Percentiles rank a stretch among this genome's conserved stretches.
phyloP scores from a whole-genome alignment of 2,888 invertebrate species.

The Dyspetes luteomarginatus region DNA sequence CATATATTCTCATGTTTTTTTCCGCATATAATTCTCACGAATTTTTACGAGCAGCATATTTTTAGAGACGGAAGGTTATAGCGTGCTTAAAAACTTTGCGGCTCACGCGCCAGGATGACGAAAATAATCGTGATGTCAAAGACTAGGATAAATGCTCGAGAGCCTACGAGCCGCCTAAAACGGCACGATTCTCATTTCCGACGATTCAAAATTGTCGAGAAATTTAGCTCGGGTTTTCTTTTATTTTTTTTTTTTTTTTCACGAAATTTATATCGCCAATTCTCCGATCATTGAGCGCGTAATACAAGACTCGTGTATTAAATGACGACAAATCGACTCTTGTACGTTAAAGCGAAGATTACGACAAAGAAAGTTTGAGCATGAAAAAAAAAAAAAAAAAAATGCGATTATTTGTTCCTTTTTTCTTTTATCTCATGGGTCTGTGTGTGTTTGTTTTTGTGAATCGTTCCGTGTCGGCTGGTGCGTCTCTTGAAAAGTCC shows the following conservation, averaged over 20 bases:
- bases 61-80: constrained; percentile 3
- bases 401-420: constrained; percentile 57
- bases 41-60: too few relatives aligned
- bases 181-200: neutral
- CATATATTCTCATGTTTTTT: constrained; percentile 33
- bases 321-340: constrained; percentile 49
- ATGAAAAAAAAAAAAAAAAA: too few relatives aligned
- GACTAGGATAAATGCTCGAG: constrained; percentile 66
- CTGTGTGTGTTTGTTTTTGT: constrained; percentile 23
- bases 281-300: constrained; percentile 6
- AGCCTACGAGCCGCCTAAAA: neutral
- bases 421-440: constrained; percentile 34
- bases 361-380: constrained; percentile 38
- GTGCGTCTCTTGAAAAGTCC: constrained; percentile 71
- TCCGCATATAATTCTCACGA: too few relatives aligned
- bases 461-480: constrained; percentile 64
- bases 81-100: constrained; percentile 18
- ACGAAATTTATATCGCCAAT: constrained; percentile 22
- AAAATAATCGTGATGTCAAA: constrained; percentile 52
- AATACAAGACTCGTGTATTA: constrained; percentile 24
- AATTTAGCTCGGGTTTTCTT: neutral
- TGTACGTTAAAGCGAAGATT: constrained; percentile 62
- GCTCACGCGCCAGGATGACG: constrained; percentile 6
- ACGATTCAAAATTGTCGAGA: neutral
- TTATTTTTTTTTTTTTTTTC: neutral